Percentiles rank a stretch among this genome's conserved stretches.
phyloP scores from a whole-genome alignment of 2,888 invertebrate species.

The Tenthredo amoena region DNA sequence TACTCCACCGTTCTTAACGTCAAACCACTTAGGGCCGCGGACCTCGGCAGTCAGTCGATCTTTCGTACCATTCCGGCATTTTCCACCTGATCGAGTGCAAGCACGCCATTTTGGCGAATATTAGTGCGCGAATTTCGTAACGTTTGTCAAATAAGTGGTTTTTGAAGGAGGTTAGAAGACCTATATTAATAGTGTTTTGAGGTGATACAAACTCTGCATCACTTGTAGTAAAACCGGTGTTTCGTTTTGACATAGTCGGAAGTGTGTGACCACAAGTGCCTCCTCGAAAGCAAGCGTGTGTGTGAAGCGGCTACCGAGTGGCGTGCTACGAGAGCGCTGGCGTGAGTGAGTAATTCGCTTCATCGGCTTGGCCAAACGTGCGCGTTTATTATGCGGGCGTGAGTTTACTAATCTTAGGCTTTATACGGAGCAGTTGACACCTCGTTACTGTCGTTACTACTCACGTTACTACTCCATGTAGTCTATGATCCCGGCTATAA shows the following conservation, averaged over 20 bases:
- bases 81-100: constrained; percentile 75
- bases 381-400: constrained; percentile 52
- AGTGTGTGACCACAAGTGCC: constrained; percentile 53
- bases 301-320: constrained; percentile 43
- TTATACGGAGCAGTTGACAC: constrained; percentile 60
- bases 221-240: constrained; percentile 15
- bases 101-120: constrained; percentile 70
- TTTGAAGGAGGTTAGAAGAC: not conserved
- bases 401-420: constrained; percentile 62
- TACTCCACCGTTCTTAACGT: constrained; percentile 71
- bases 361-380: constrained; percentile 46
- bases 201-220: constrained; percentile 1
- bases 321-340: constrained; percentile 42
- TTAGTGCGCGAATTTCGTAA: constrained; percentile 43
- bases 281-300: constrained; percentile 31
- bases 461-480: constrained; percentile 28
- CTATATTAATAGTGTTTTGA: not conserved
- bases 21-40: constrained; percentile 75
- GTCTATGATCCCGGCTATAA: not conserved
- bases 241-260: constrained; percentile 38
- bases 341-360: constrained; percentile 50
- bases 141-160: constrained; percentile 12
- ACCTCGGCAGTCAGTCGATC: constrained; percentile 74
- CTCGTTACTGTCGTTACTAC: constrained; percentile 60
- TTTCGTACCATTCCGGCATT: constrained; percentile 73